These are phyloP conservation scores for Rhopilema esculentum DNA, from an alignment of 30 jellyfish, hydroid and myxozoan species.

Conservation along the genomic window DNA sequence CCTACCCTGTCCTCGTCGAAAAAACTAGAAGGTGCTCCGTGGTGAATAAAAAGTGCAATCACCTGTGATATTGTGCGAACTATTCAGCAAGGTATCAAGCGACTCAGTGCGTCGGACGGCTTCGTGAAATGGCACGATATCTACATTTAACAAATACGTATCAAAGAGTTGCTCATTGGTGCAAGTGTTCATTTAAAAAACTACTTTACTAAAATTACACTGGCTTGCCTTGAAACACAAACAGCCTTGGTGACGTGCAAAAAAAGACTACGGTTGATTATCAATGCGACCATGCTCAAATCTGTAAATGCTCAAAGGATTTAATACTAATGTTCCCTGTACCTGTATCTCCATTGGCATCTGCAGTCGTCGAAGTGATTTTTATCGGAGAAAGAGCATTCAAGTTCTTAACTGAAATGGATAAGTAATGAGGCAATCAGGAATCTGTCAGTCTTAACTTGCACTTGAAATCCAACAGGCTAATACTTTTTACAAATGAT, in stretches of 20 bases:
- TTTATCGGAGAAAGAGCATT: not conserved
- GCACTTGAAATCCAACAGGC: too few species aligned
- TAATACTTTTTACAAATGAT: too few species aligned
- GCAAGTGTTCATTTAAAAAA: not conserved
- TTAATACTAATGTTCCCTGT: too few species aligned
- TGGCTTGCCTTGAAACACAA: too few species aligned
- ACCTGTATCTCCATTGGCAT: not conserved
- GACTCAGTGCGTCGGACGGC: slow-evolving; percentile 81
- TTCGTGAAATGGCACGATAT: slow-evolving; percentile 65
- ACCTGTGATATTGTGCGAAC: slow-evolving; percentile 20
- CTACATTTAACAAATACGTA: slow-evolving; percentile 10
- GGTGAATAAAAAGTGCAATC: slow-evolving; percentile 2
- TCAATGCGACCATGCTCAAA: too few species aligned
- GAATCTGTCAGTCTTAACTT: too few species aligned
- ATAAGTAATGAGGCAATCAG: too few species aligned
- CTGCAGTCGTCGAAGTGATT: not conserved
- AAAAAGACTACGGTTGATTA: too few species aligned
- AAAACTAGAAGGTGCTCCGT: not conserved
- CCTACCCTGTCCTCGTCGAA: too few species aligned
- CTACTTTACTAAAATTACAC: too few species aligned
- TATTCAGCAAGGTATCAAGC: slow-evolving; percentile 73
- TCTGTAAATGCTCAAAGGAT: too few species aligned
- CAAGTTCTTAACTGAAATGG: not conserved
- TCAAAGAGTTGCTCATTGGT: not conserved
- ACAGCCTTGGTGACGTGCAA: too few species aligned